These are phyloP conservation scores for Tetraneura akinire DNA, from an alignment of 1,140 invertebrate species.

Conservation along the genomic window DNA sequence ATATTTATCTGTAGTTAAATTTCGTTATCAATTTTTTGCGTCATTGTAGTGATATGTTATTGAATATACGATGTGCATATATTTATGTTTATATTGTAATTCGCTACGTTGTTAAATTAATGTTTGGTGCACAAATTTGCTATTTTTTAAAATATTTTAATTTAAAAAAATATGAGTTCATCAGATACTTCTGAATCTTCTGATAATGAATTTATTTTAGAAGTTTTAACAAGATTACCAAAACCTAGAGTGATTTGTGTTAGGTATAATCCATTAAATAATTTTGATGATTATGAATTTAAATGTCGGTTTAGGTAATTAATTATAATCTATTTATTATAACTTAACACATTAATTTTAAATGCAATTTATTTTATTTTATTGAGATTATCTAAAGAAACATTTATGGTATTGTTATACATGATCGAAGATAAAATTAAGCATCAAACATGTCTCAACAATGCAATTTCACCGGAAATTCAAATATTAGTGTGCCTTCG, in stretches of 20 bases:
- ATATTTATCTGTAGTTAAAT: too few relatives aligned
- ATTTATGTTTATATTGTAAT: too few relatives aligned
- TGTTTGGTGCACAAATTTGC: too few relatives aligned
- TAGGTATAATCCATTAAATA: background rate
- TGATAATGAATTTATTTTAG: background rate
- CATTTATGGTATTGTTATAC: background rate
- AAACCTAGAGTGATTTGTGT: background rate
- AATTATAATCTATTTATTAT: background rate
- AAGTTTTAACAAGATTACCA: background rate
- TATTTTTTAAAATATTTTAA: too few relatives aligned
- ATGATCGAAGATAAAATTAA: background rate
- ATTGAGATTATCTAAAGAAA: background rate
- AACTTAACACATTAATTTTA: background rate
- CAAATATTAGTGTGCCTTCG: too few relatives aligned
- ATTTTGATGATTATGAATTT: background rate
- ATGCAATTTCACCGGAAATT: too few relatives aligned
- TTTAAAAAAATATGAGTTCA: too few relatives aligned
- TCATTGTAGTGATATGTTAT: too few relatives aligned
- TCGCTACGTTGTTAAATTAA: too few relatives aligned
- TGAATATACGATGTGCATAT: too few relatives aligned
- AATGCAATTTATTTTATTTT: too few relatives aligned
- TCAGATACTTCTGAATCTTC: background rate
- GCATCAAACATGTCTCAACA: background rate
- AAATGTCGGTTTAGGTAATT: slow-evolving; percentile 4
- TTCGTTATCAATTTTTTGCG: too few relatives aligned